A percentile compares a stretch with the other conserved stretches of the same genome.
phyloP scores from a whole-genome alignment of 1,140 invertebrate genomes.

The Eulimnadia texana region DNA sequence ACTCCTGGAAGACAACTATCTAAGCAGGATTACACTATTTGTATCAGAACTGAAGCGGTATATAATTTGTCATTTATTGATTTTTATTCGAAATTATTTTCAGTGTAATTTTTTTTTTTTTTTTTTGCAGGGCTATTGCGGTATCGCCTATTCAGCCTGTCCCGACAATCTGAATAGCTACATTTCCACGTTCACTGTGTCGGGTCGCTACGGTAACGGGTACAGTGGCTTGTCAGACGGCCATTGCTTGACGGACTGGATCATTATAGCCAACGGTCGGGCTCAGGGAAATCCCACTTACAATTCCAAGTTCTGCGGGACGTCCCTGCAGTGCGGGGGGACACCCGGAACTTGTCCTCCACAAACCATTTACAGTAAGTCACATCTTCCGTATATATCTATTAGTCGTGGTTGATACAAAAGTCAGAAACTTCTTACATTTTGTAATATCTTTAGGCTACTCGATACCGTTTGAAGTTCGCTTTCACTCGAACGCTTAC shows the following conservation, averaged over 20 bases:
- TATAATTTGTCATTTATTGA: background rate
- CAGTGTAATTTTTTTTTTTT: too few relatives aligned
- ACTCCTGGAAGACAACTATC: constrained; percentile 27
- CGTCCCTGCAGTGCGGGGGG: background rate
- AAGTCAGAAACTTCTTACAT: background rate
- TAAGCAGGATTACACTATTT: constrained; percentile 13
- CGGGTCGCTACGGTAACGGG: background rate
- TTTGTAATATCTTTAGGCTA: background rate
- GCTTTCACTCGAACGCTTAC: background rate
- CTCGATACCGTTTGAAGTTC: constrained; percentile 1
- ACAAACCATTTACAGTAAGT: background rate
- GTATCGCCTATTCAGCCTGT: background rate
- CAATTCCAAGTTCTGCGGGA: background rate
- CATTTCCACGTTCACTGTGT: background rate
- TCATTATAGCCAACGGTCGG: background rate
- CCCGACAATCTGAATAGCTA: background rate
- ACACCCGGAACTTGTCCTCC: background rate
- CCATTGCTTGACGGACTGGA: background rate
- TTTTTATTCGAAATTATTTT: background rate
- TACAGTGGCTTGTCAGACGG: background rate
- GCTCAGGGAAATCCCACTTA: background rate
- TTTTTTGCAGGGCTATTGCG: constrained; percentile 11
- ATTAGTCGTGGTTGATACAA: background rate
- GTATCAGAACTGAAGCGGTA: constrained; percentile 9
- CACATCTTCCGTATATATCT: background rate